phyloP scores from a whole-genome alignment of 2,113 vertebrate species.

The Thomomys bottae region DNA sequence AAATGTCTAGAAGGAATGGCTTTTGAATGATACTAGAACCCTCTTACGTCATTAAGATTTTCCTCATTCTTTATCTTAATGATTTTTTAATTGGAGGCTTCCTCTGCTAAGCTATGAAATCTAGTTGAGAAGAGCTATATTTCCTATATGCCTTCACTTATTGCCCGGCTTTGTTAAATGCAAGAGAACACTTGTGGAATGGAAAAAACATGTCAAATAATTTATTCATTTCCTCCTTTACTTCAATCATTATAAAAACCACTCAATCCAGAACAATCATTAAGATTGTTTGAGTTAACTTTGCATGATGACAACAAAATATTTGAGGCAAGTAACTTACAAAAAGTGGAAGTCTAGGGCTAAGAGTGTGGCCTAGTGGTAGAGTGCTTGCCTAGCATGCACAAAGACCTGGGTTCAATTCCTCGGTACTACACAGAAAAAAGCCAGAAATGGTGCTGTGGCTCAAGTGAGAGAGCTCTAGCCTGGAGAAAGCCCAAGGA shows the following conservation, averaged over 20 bases:
- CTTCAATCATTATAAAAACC: background rate
- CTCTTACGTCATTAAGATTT: background rate
- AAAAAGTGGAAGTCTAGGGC: background rate
- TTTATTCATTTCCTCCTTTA: background rate
- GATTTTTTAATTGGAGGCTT: background rate
- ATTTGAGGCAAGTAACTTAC: background rate
- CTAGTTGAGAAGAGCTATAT: background rate
- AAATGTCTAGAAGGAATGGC: background rate
- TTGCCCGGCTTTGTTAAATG: background rate
- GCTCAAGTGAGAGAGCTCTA: too few species aligned
- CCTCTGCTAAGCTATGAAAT: background rate
- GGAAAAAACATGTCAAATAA: background rate
- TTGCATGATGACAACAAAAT: background rate
- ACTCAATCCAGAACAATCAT: background rate
- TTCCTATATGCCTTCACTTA: background rate
- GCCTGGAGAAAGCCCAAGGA: too few species aligned
- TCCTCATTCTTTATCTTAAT: constrained; percentile 20
- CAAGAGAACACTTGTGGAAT: background rate
- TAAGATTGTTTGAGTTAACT: background rate
- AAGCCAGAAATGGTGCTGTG: too few species aligned
- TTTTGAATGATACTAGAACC: background rate
- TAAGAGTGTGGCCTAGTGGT: too few species aligned
- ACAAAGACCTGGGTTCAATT: too few species aligned
- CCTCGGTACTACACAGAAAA: too few species aligned
- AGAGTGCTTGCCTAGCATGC: too few species aligned